Evolutionary conservation across 2,113 vertebrate species (phyloP), one percentile per base, ranked within the genome.

Genomic region (Antechinus stuartii): DNA sequence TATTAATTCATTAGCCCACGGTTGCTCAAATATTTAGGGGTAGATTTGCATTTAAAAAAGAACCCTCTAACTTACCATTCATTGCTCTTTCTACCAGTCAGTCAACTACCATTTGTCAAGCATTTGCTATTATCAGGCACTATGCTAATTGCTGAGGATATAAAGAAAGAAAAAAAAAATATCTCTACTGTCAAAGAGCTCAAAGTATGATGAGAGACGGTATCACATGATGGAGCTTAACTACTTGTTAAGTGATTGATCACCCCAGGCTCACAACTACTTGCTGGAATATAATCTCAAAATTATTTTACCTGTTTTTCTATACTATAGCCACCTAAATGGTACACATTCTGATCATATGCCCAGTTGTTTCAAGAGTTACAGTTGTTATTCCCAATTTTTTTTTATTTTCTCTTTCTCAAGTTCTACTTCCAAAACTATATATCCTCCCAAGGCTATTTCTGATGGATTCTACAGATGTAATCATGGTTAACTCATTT

Each of bases 301-400:
- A 84, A 92, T 23, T 54, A 42, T 61, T 89, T 94, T 52, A 90
- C 57, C 89, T 93, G 11, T 52, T 91, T 84, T 42, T 23, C n/a
- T 42, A 8, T 23, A 42, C n/a, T n/a, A 35, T 14, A 93, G 3
- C 30, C 76, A 93, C 90, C 91, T 91, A 35, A 42, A 16, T 91
- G 61, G 55, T 54, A 2, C 26, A 27, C 8, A 26, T 8, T 76
- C 25, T 93, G 5, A 54, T 92, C 24, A 76, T 0, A 47, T 1
- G 50, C n/a, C 50, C 24, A 91, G 42, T 54, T 93, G 35, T 57
- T 25, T 91, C 54, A 91, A 49, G 54, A 89, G 53, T 42, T 54
- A 76, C 22, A 90, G 25, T 93, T 91, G 90, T 91, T 90, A 50
- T 68, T 94, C 54, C 91, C 92, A 68, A 6, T 25, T 46, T 95